Evolutionary conservation across 2,888 invertebrate species (phyloP).

Genomic region (Acanthosepion lycidas): DNA sequence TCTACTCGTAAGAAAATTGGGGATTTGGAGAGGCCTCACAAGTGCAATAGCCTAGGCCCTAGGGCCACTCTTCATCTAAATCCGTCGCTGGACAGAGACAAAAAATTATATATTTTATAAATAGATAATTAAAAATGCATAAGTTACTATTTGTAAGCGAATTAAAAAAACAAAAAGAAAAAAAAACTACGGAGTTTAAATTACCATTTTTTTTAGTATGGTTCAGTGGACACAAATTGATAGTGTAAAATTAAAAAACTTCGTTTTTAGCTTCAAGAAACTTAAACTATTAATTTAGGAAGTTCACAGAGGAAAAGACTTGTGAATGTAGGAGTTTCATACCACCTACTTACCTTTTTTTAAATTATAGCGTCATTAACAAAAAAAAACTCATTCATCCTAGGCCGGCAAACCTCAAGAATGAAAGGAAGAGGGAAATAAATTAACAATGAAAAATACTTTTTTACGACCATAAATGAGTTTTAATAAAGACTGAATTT

Average conservation of each 20-base stretch:
- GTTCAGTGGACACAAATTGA: neutral
- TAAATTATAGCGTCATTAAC: neutral
- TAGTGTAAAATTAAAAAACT: neutral
- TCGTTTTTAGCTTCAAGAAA: neutral
- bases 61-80: too few species aligned
- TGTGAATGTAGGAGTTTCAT: neutral
- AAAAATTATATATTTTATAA: too few species aligned
- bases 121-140: too few species aligned
- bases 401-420: neutral
- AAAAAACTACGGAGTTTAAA: neutral
- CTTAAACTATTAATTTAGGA: neutral
- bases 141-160: too few species aligned
- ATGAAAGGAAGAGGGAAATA: neutral
- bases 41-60: too few species aligned
- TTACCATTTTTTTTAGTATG: neutral
- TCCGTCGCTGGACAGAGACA: too few species aligned
- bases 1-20: too few species aligned
- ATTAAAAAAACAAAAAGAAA: too few species aligned
- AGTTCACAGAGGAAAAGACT: neutral
- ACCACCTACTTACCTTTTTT: neutral
- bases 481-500: neutral
- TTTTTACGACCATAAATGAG: too few species aligned
- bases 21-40: too few species aligned
- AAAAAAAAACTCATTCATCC: neutral
- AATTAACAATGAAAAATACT: neutral